These are phyloP conservation scores for Rhinopomastus cyanomelas DNA, from an alignment of 2,113 vertebrate species.

Conservation along the genomic window DNA sequence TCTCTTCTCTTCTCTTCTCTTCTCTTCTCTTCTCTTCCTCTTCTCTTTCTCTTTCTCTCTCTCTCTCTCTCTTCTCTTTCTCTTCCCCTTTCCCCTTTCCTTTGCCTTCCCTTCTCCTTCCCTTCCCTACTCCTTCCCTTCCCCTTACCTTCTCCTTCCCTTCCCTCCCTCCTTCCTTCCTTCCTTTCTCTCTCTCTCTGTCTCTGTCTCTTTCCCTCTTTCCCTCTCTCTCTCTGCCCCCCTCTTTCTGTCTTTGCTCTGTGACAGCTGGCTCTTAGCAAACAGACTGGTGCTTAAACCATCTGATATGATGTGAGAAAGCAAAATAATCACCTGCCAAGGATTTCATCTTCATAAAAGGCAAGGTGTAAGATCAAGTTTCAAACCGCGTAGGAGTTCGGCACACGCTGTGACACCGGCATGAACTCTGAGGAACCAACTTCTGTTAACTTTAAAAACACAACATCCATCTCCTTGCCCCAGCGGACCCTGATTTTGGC, in stretches of 20 bases:
- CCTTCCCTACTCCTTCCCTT: not conserved
- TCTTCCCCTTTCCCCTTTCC: not conserved
- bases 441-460: conserved; percentile 58
- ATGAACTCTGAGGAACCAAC: conserved; percentile 60
- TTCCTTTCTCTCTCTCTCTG: not conserved
- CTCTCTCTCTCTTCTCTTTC: not conserved
- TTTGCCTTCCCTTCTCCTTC: too few species aligned
- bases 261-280: conserved; percentile 67
- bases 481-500: not conserved
- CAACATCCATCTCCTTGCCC: conserved; percentile 59
- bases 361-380: conserved; percentile 68
- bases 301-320: conserved; percentile 68
- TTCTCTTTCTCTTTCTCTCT: not conserved
- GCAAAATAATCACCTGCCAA: conserved; percentile 78
- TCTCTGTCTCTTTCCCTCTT: not conserved
- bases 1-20: not conserved
- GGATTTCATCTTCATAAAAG: conserved; percentile 67
- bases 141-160: not conserved
- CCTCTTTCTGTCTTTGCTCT: not conserved
- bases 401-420: conserved; percentile 36
- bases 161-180: not conserved
- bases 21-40: not conserved
- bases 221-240: not conserved
- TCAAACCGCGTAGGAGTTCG: conserved; percentile 48
- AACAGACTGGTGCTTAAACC: conserved; percentile 36